Evolutionary conservation across 2,113 vertebrate species (phyloP), one percentile per base, ranked within the genome.

Genomic region (Spilogale gracilis): DNA sequence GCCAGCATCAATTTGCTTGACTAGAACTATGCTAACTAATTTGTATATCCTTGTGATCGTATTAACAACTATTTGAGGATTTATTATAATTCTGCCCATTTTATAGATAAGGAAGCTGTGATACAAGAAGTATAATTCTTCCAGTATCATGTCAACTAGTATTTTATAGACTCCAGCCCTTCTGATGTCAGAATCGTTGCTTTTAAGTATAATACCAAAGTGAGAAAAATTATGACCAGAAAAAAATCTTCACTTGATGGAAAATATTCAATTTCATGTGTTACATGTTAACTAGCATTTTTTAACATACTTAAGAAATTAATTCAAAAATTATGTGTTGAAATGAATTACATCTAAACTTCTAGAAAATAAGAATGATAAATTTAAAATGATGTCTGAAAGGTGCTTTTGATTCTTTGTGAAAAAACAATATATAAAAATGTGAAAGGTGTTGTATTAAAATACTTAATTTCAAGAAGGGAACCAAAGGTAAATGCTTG

Each of bases 301-400:
- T 81, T 89, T 84, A 50, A 25, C 12, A 67, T n/a, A 48, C 6
- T 79, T 92, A 96, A 78, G 3, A 89, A 91, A 91, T 92, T 60
- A 95, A 81, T 94, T 71, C 14, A 45, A 43, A 89, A 69, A 79
- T 48, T 79, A 18, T 84, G 2, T 91, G 2, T 61, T 83, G 2
- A 91, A 96, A 38, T 88, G 30, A 69, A 14, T 79, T 84, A 32
- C 25, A 63, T 65, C 16, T 63, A 80, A 11, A 90, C 32, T 63
- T 63, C 14, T 73, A 76, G 8, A 67, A n/a, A 18, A 61, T 76
- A 67, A n/a, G 74, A 45, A 73, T 78, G 6, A 38, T 60, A n/a
- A 83, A 88, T 91, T 91, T 38, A 38, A 71, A 83, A n/a, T 79
- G 5, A 65, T 63, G 4, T 89, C 7, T 82, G 6, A 61, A 74